phyloP scores from a whole-genome alignment of 2,888 invertebrate genomes.

The Brachypalpus laphriformis region DNA sequence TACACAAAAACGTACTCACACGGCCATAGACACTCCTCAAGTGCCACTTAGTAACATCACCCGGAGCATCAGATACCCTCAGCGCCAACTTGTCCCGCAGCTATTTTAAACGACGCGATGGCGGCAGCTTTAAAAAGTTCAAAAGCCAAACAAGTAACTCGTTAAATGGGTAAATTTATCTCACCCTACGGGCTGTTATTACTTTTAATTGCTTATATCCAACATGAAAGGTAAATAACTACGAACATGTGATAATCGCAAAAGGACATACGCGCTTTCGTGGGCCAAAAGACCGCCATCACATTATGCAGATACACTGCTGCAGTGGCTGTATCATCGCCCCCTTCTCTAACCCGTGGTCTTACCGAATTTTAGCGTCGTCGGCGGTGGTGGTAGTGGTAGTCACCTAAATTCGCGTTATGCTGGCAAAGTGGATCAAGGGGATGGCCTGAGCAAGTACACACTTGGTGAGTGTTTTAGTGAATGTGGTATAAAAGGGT shows the following conservation, averaged over 20 bases:
- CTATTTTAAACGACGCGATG: neutral
- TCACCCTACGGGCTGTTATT: constrained; percentile 67
- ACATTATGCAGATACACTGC: constrained; percentile 48
- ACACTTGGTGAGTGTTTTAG: constrained; percentile 31
- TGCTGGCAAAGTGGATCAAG: constrained; percentile 35
- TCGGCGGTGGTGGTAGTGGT: constrained; percentile 8
- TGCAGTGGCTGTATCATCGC: constrained; percentile 39
- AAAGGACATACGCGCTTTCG: constrained; percentile 53
- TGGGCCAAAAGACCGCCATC: constrained; percentile 10
- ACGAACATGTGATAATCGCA: constrained; percentile 59
- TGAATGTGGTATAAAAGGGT: constrained; percentile 51
- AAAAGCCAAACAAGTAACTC: constrained; percentile 45
- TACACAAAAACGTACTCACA: neutral
- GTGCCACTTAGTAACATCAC: constrained; percentile 34
- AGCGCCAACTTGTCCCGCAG: constrained; percentile 15
- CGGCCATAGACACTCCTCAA: constrained; percentile 1
- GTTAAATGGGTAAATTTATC: constrained; percentile 64
- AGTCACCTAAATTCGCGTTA: constrained; percentile 70
- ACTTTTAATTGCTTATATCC: constrained; percentile 73
- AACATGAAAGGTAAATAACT: constrained; percentile 68
- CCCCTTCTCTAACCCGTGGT: constrained; percentile 45
- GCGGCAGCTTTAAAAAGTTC: constrained; percentile 2
- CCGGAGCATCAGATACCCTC: constrained; percentile 1
- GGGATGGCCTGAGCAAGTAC: constrained; percentile 28
- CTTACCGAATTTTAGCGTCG: constrained; percentile 13